Evolutionary conservation across 2,113 vertebrate species (phyloP).

Genomic region (Origma solitaria): DNA sequence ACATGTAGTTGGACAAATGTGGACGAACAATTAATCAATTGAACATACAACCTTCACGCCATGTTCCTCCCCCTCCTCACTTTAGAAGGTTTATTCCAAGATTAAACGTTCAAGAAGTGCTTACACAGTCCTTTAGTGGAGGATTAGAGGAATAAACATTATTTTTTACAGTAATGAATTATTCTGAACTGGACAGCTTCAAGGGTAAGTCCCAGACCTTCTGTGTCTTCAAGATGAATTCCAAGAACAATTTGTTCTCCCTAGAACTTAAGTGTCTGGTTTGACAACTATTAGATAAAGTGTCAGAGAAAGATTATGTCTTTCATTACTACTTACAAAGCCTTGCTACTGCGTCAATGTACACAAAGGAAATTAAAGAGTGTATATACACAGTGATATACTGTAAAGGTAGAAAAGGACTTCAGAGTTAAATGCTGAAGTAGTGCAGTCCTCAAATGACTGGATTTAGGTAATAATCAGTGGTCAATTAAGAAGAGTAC

Average conservation of each 20-base stretch:
- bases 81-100: background rate
- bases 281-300: background rate
- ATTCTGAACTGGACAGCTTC: background rate
- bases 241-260: background rate
- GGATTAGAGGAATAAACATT: background rate
- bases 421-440: background rate
- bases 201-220: background rate
- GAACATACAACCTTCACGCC: background rate
- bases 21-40: background rate
- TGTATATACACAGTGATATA: accelerated
- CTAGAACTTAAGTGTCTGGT: background rate
- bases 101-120: background rate
- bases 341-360: background rate
- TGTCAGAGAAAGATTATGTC: background rate
- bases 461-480: background rate
- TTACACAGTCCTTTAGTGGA: background rate
- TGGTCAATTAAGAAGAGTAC: background rate
- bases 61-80: background rate
- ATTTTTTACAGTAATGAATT: slow-evolving; percentile 17
- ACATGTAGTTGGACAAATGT: background rate
- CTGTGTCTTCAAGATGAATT: background rate
- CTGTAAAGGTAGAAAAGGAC: accelerated
- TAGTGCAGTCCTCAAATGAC: background rate
- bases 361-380: background rate
- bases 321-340: background rate